Evolutionary conservation across 1,140 invertebrate genomes (phyloP).

Genomic region (Zaprionus taronus): DNA sequence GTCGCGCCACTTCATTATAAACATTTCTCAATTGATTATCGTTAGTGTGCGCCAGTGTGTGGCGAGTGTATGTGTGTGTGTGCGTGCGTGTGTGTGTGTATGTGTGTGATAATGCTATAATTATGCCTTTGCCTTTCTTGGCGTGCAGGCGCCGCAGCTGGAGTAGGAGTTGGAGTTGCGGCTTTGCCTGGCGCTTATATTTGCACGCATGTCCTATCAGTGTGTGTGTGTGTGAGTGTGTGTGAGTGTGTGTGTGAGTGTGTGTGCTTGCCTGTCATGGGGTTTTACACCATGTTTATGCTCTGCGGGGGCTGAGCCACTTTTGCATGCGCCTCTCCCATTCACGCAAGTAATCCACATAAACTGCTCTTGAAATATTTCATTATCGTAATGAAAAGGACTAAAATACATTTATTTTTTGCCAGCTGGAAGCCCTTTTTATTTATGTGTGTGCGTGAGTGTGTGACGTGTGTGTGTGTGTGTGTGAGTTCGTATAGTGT

Average conservation of each 20-base stretch:
- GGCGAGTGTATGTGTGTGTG: conserved; percentile 11
- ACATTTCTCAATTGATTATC: conserved; percentile 82
- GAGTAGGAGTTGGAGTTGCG: conserved; percentile 60
- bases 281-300: conserved; percentile 63
- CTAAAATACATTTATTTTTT: conserved; percentile 70
- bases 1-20: conserved; percentile 78
- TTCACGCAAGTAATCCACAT: conserved; percentile 77
- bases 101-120: conserved; percentile 78
- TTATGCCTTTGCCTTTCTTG: conserved; percentile 72
- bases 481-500: conserved; percentile 8
- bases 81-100: conserved; percentile 22
- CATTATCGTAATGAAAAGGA: conserved; percentile 80
- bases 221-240: conserved; percentile 6
- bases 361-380: conserved; percentile 80
- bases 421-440: conserved; percentile 45
- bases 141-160: conserved; percentile 53
- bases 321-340: conserved; percentile 72
- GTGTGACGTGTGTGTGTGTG: background rate
- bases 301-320: conserved; percentile 26
- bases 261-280: conserved; percentile 28
- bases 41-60: conserved; percentile 55
- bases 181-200: conserved; percentile 65
- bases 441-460: conserved; percentile 4
- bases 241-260: background rate
- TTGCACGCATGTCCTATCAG: conserved; percentile 71